Conservation (phyloP, 30 jellyfish, hydroid and myxozoan species). For the Chrysaora quinquecirrha region DNA sequence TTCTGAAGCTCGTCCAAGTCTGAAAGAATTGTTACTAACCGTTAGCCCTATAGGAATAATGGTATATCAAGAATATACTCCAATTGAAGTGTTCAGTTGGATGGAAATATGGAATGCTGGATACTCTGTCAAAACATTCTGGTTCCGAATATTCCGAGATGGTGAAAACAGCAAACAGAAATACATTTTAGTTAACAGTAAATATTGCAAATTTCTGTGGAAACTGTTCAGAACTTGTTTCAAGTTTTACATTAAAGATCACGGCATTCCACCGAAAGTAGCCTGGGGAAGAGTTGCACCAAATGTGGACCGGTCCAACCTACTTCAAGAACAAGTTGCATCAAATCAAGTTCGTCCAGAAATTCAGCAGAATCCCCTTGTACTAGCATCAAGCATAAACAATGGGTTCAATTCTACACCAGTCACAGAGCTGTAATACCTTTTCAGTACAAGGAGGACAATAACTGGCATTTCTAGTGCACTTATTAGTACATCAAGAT, state of each 20-base stretch:
- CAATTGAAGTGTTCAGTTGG: slow-evolving; percentile 83
- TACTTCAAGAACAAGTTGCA: slow-evolving; percentile 48
- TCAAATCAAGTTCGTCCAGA: slow-evolving; percentile 23
- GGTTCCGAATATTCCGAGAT: slow-evolving; percentile 87
- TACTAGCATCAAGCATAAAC: not conserved
- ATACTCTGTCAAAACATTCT: slow-evolving; percentile 54
- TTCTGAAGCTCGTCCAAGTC: slow-evolving; percentile 89
- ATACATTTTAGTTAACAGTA: slow-evolving; percentile 44
- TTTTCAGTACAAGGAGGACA: too few species aligned
- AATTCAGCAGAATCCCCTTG: slow-evolving; percentile 12
- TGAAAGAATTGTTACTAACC: slow-evolving; percentile 42
- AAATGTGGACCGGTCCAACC: slow-evolving; percentile 62
- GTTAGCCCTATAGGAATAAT: slow-evolving; percentile 84
- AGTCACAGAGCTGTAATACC: slow-evolving; percentile 19
- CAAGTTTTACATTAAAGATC: slow-evolving; percentile 79
- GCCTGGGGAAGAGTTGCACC: slow-evolving; percentile 97
- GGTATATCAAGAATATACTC: slow-evolving; percentile 51
- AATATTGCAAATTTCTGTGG: slow-evolving; percentile 81
- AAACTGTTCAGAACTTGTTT: slow-evolving; percentile 59
- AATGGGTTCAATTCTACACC: not conserved
- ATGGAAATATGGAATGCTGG: slow-evolving; percentile 95
- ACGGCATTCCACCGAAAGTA: slow-evolving; percentile 80
- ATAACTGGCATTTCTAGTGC: too few species aligned
- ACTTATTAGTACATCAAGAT: too few species aligned
- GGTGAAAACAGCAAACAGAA: slow-evolving; percentile 90